These are phyloP conservation scores for Macrosiphum euphorbiae DNA, from an alignment of 2,888 invertebrate species.

Conservation along the genomic window DNA sequence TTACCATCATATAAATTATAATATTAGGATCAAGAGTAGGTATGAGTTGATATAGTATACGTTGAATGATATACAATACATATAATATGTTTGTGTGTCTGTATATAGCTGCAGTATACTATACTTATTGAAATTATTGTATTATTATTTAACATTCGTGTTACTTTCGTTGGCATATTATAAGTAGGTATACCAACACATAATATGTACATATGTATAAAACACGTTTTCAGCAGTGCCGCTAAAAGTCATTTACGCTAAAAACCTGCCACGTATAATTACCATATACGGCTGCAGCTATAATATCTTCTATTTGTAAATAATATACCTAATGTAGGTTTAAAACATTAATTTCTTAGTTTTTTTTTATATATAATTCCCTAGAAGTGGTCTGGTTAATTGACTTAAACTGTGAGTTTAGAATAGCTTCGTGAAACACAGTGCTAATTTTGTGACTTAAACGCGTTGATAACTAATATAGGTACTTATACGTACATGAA, in stretches of 20 bases:
- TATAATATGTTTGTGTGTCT: not conserved
- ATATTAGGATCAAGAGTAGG: not conserved
- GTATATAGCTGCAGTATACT: not conserved
- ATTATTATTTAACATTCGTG: not conserved
- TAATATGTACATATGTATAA: not conserved
- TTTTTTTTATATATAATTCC: not conserved
- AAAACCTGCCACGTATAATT: constrained; percentile 25
- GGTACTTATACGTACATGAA: not conserved
- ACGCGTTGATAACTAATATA: not conserved
- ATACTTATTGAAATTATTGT: not conserved
- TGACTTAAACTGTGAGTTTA: not conserved
- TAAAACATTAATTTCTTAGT: constrained; percentile 3
- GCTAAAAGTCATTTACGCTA: constrained; percentile 9
- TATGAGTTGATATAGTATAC: not conserved
- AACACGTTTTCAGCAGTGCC: not conserved
- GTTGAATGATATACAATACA: not conserved
- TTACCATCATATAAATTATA: no score
- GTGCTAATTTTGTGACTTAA: not conserved
- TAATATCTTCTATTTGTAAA: not conserved
- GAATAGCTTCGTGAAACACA: not conserved
- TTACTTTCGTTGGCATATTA: constrained; percentile 15
- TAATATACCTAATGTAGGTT: not conserved
- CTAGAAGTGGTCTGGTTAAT: not conserved
- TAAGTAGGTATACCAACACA: not conserved
- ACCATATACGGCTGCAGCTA: not conserved